Percentiles rank a stretch among this genome's conserved stretches.
These are phyloP conservation scores for Euura saliciscinereae DNA, from an alignment of 1,140 invertebrate species.

Conservation along the genomic window DNA sequence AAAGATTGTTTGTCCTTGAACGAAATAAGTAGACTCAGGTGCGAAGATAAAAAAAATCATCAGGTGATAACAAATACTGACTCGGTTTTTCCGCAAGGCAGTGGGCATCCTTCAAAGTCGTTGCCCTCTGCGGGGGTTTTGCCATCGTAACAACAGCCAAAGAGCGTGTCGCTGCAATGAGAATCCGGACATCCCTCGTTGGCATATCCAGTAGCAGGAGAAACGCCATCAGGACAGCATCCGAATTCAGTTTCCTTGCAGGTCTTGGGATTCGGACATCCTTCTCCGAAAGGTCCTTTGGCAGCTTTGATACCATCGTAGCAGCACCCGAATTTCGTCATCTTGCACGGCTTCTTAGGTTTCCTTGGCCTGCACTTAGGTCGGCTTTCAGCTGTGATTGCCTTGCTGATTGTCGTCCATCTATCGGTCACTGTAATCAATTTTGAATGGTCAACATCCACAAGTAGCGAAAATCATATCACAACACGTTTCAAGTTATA, in stretches of 20 bases:
- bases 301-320: slow-evolving; percentile 83
- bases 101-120: slow-evolving; percentile 82
- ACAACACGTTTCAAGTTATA: slow-evolving; percentile 18
- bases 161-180: slow-evolving; percentile 78
- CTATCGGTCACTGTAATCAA: slow-evolving; percentile 40
- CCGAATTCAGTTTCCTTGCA: slow-evolving; percentile 84
- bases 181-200: slow-evolving; percentile 78
- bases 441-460: not conserved
- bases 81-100: slow-evolving; percentile 69
- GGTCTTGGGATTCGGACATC: slow-evolving; percentile 74
- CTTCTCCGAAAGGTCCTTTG: slow-evolving; percentile 84
- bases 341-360: slow-evolving; percentile 68
- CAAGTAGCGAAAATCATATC: slow-evolving; percentile 8
- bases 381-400: slow-evolving; percentile 58
- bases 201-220: slow-evolving; percentile 75
- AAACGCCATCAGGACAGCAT: slow-evolving; percentile 89
- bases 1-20: too few species aligned
- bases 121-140: slow-evolving; percentile 80
- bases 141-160: slow-evolving; percentile 86
- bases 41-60: not conserved
- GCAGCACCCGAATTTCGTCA: slow-evolving; percentile 86
- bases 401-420: slow-evolving; percentile 48
- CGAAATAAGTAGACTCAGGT: not conserved
- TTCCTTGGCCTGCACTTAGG: slow-evolving; percentile 68
- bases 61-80: slow-evolving; percentile 44